phyloP scores from a whole-genome alignment of 2,797 vertebrate genomes.

The Eulemur rubriventer region DNA sequence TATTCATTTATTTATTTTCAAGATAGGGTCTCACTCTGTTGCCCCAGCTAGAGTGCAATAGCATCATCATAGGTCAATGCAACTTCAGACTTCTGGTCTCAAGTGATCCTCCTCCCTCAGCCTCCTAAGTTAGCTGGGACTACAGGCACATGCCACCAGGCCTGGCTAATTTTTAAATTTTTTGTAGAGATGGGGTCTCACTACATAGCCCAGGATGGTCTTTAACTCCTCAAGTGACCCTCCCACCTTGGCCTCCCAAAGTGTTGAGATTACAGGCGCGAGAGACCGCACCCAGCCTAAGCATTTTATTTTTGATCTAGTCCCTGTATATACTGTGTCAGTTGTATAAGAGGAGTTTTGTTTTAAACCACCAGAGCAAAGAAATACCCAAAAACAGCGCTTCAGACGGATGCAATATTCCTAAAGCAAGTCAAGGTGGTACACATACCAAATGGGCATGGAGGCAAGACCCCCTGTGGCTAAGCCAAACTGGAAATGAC shows the following conservation, averaged over 20 bases:
- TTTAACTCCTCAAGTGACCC: background rate
- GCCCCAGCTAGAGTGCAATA: background rate
- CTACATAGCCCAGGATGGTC: background rate
- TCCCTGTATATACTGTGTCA: background rate
- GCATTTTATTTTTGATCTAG: background rate
- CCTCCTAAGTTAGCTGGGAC: background rate
- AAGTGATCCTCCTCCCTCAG: background rate
- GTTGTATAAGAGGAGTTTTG: background rate
- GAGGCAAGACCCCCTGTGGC: background rate
- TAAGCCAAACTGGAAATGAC: background rate
- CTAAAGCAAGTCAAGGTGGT: background rate
- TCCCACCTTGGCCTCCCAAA: background rate
- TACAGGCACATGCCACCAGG: background rate
- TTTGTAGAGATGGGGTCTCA: background rate
- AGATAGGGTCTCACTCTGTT: background rate
- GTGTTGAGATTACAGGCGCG: background rate
- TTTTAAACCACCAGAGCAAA: constrained; percentile 21
- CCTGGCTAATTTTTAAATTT: background rate
- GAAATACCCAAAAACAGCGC: constrained; percentile 9
- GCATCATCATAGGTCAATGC: background rate
- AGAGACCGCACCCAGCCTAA: background rate
- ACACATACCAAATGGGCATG: background rate
- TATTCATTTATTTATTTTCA: background rate
- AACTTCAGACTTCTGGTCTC: background rate
- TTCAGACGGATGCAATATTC: background rate